Base-by-base conservation (phyloP, 1,140 invertebrate genomes). In the Leptoteleia sp. region DNA sequence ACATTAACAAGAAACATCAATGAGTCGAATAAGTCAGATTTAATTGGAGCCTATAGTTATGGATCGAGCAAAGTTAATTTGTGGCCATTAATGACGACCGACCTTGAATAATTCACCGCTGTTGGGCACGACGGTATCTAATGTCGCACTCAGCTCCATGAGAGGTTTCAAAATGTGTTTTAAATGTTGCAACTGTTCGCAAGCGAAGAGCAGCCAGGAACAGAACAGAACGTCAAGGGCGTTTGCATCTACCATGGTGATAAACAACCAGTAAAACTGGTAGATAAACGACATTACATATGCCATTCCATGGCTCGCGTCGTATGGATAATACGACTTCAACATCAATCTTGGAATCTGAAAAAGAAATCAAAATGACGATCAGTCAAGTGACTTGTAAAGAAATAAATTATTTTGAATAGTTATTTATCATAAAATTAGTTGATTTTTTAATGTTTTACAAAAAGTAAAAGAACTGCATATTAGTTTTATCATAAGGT, bases 111-210 rank as follows among this genome's bases (percentile, higher is more conserved):
- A 87, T 31, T 95, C 94, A 3, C 93, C 92, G 25, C 94, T 94
- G 82, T 95, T 94, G 0, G 94, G 94, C 11, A 94, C 91, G 73
- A 94, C 94, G 0, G 94, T 95, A 77, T 96, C 94, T 68, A 95
- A 85, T 0, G 94, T 93, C 0, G 94, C 94, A 11, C 94, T 95
- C 0, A 96, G 90, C 80, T 96, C 94, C 93, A 96, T 95, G 15
- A 96, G 84, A 0, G 94, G 94, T 75, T 95, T 94, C 93, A 96
- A 93, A 35, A 96, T 96, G 38, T 94, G 93, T 79, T 96, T 96
- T 4, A 96, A 85, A 89, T 96, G 95, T 82, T 94, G 93, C 7
- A 96, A 84, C 81, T 96, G 95, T 80, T 96, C 95, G 76, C 95
- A 96, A 0, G 94, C 94, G 73, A 95, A 95, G 22, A 96, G 92